Base-by-base conservation (phyloP, 2,797 vertebrate genomes). In the Sternotherus odoratus region DNA sequence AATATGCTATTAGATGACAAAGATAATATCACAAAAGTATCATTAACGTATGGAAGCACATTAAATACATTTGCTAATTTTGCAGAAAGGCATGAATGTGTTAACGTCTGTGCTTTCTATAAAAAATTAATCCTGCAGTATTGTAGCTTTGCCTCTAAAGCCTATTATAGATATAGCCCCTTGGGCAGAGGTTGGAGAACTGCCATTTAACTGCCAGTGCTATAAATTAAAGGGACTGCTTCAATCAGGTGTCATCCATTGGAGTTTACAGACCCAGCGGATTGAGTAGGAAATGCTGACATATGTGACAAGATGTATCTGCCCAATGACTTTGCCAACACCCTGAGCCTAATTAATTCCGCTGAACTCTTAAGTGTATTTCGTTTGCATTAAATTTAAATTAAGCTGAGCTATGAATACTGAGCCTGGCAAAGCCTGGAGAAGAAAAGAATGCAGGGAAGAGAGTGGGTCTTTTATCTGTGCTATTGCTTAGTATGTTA, bases 161-260 rank as follows among this genome's bases (percentile, higher is more conserved):
- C 51, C 91, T 95, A 43, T 91, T 97, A 94, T 54, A 95, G 84
- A 93, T 90, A 75, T 89, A 72, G 90, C 86, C 88, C 93, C 91
- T 82, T 16, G 5, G 90, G 94, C 91, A 96, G 82, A 82, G 85
- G 50, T 86, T 97, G 95, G 95, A 97, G 88, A 97, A 57, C 81
- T 96, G 95, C 92, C 95, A 96, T 82, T 96, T 97, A 96, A 97
- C 97, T 96, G 95, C 84, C 94, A 94, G 79, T 49, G 85, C 49
- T 94, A 90, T 90, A 96, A 97, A 97, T 97, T 93, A 96, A 96
- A 97, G 87, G 51, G 82, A 91, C 48, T 84, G 43, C 89, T 96
- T 86, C 83, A 95, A 80, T 96, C 94, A 95, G 96, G 78, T 90
- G 90, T 93, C 92, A 93, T 91, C 90, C 91, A 91, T 63, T 46